Base-by-base conservation (phyloP, 2,797 vertebrate genomes). In the Distichodus sexfasciatus region DNA sequence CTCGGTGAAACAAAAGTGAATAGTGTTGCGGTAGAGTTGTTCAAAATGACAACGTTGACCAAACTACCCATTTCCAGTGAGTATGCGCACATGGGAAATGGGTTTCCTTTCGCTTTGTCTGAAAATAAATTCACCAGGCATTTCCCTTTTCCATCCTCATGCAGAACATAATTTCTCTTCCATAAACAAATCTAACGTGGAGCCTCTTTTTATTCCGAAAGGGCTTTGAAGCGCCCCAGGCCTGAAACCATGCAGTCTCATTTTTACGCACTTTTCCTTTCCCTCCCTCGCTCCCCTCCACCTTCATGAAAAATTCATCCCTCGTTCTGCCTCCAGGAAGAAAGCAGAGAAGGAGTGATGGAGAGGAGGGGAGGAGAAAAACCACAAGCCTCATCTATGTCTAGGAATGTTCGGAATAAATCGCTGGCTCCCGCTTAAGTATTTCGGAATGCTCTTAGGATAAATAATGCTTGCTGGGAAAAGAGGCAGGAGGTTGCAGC, bases 231-330 rank as follows among this genome's bases (percentile, higher is more conserved):
- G 41, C 41, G 59, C 71, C 65, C 24, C 21, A 17, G 71, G 65
- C 50, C 61, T 23, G 9, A 10, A 53, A 58, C n/a, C 7, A 3
- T 40, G 41, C 41, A 14, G 36, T 65, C 44, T n/a, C 29, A 60
- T 62, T 64, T 64, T 54, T 66, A 33, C 60, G 50, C 36, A 7
- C 53, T 21, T 26, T 33, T 14, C 28, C n/a, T 17, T n/a, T n/a
- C 15, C 33, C 40, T 15, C 57, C 21, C 55, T 28, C 51, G 48
- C 43, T 69, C 31, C 62, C 51, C 53, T 44, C 57, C 41, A 47
- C 68, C 31, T 35, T 77, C 71, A 77, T 77, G 62, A 73, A 73
- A 76, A 59, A 76, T 76, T 61, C 55, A 76, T 73, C 66, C 61
- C 36, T 73, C 70, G 19, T 60, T 76, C 75, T 69, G 63, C 66